phyloP scores from a whole-genome alignment of 30 jellyfish, hydroid and myxozoan genomes.

The Morbakka virulenta region DNA sequence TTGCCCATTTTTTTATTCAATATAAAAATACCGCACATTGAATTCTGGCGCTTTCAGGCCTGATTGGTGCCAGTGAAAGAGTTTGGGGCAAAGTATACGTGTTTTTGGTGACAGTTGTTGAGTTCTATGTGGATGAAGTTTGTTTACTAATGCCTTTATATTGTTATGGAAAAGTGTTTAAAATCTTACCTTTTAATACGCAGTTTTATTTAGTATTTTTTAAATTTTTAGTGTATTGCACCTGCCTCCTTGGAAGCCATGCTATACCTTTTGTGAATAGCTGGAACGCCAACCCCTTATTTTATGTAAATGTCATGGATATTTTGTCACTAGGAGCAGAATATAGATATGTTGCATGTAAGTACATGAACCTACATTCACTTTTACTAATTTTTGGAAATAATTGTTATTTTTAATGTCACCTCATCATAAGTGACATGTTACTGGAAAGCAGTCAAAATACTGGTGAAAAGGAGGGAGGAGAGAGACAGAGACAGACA shows the following conservation, averaged over 20 bases:
- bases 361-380: slow-evolving; percentile 30
- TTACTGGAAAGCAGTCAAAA: background rate
- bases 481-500: background rate
- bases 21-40: too few species aligned
- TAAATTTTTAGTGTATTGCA: slow-evolving; percentile 72
- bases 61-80: too few species aligned
- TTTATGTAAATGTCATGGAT: slow-evolving; percentile 72
- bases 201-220: background rate
- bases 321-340: slow-evolving; percentile 39
- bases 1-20: too few species aligned
- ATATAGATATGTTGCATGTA: slow-evolving; percentile 79
- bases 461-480: background rate
- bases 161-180: too few species aligned
- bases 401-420: too few species aligned
- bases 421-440: background rate
- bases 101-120: too few species aligned
- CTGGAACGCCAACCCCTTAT: slow-evolving; percentile 62
- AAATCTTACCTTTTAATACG: too few species aligned
- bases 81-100: too few species aligned
- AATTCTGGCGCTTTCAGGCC: too few species aligned
- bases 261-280: slow-evolving; percentile 70
- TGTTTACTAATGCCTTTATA: too few species aligned
- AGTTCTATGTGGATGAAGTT: too few species aligned
- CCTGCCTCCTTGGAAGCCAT: slow-evolving; percentile 92
- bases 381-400: too few species aligned